These are phyloP conservation scores for Euplagia quadripunctaria DNA, from an alignment of 2,888 invertebrate species.

Conservation along the genomic window DNA sequence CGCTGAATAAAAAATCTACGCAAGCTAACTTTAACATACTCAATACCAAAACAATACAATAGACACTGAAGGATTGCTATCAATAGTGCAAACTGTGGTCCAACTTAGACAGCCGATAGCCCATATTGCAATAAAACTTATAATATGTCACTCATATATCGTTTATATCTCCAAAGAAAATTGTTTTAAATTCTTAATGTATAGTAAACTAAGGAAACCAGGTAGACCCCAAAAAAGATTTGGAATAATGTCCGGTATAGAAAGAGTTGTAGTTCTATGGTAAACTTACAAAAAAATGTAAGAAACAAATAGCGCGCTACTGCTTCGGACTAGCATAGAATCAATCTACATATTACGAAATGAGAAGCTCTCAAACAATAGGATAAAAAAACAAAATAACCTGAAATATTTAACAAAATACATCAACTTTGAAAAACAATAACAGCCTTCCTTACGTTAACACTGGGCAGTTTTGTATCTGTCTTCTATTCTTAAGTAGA, in stretches of 20 bases:
- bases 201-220: too few species aligned
- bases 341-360: slow-evolving; percentile 41
- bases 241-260: too few species aligned
- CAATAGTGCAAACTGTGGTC: neutral
- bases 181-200: too few species aligned
- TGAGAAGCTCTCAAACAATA: slow-evolving; percentile 31
- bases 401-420: slow-evolving; percentile 52
- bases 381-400: slow-evolving; percentile 37
- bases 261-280: neutral
- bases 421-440: slow-evolving; percentile 43
- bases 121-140: too few species aligned
- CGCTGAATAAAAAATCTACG: neutral
- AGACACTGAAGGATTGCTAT: neutral
- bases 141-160: too few species aligned
- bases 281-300: neutral
- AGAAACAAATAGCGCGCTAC: neutral
- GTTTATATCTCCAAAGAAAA: too few species aligned
- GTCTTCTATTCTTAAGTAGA: slow-evolving; percentile 27
- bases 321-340: slow-evolving; percentile 33
- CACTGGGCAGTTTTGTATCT: slow-evolving; percentile 33
- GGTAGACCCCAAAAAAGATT: neutral
- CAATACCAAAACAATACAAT: neutral
- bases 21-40: neutral
- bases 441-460: slow-evolving; percentile 16
- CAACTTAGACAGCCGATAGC: too few species aligned